Evolutionary conservation across 2,113 vertebrate species (phyloP).

Genomic region (Ibidorhyncha struthersii): DNA sequence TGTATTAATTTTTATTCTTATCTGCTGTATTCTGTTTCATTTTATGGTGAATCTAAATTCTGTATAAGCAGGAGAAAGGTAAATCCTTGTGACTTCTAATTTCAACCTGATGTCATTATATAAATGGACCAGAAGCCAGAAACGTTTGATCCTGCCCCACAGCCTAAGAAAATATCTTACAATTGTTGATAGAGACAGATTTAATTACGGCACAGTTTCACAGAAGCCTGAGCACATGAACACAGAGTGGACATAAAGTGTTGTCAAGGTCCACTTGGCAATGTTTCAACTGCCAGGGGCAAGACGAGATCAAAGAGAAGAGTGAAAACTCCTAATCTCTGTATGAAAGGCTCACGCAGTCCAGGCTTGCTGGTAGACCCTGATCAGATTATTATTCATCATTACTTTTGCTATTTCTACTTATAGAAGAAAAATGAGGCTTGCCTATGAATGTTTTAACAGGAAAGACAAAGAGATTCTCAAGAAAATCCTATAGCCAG

Average conservation of each 20-base stretch:
- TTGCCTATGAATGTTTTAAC: not conserved
- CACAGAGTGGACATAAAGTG: not conserved
- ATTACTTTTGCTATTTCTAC: not conserved
- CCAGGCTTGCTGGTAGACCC: not conserved
- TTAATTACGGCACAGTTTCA: not conserved
- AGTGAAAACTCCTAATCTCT: not conserved
- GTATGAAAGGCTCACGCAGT: conserved; percentile 8
- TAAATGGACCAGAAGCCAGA: not conserved
- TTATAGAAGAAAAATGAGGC: not conserved
- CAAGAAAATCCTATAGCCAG: not conserved
- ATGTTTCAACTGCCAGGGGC: not conserved
- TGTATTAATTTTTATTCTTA: not conserved
- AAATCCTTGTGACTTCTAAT: not conserved
- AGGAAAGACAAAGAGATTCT: not conserved
- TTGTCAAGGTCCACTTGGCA: conserved; percentile 37
- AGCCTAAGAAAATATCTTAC: not conserved
- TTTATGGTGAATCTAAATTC: not conserved
- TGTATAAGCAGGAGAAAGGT: not conserved
- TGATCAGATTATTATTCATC: not conserved
- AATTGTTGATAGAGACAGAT: not conserved
- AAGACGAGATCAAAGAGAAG: conserved; percentile 46
- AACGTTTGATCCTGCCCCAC: not conserved
- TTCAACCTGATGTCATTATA: not conserved
- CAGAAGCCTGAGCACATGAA: not conserved
- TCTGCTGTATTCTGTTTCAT: not conserved